phyloP scores from a whole-genome alignment of 2,113 vertebrate genomes.

The Anguilla rostrata region DNA sequence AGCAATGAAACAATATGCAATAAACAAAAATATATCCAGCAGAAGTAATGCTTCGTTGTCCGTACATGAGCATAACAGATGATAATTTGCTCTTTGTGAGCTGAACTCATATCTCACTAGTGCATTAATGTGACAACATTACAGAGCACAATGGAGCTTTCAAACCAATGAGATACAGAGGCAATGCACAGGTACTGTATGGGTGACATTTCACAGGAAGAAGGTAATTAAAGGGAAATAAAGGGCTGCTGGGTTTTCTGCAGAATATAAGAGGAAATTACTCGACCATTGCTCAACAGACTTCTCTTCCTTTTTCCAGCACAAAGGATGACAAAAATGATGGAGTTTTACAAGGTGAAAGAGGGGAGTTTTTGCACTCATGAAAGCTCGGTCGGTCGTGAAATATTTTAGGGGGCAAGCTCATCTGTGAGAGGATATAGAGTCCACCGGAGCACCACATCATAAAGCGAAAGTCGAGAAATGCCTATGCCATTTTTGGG shows the following conservation, averaged over 20 bases:
- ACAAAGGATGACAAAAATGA: background rate
- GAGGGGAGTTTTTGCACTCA: background rate
- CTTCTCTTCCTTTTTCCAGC: background rate
- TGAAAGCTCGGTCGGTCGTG: background rate
- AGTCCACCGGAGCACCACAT: background rate
- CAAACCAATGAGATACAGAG: background rate
- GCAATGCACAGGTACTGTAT: background rate
- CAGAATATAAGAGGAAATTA: background rate
- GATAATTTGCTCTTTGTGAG: constrained; percentile 6
- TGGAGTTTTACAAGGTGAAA: background rate
- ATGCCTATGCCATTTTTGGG: background rate
- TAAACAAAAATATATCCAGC: constrained; percentile 6
- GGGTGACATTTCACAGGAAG: background rate
- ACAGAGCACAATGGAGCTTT: background rate
- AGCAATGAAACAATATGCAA: background rate
- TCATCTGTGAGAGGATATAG: background rate
- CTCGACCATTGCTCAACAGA: background rate
- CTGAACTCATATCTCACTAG: background rate
- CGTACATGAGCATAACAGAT: background rate
- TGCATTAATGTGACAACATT: constrained; percentile 12
- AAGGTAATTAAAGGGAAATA: constrained; percentile 1
- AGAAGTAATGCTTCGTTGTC: constrained; percentile 2
- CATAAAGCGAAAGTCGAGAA: background rate
- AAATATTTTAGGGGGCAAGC: background rate
- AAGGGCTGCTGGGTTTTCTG: background rate